A percentile compares a stretch with the other conserved stretches of the same genome.
These are phyloP conservation scores for Parus major DNA, from an alignment of 2,113 vertebrate genomes.

Conservation along the genomic window DNA sequence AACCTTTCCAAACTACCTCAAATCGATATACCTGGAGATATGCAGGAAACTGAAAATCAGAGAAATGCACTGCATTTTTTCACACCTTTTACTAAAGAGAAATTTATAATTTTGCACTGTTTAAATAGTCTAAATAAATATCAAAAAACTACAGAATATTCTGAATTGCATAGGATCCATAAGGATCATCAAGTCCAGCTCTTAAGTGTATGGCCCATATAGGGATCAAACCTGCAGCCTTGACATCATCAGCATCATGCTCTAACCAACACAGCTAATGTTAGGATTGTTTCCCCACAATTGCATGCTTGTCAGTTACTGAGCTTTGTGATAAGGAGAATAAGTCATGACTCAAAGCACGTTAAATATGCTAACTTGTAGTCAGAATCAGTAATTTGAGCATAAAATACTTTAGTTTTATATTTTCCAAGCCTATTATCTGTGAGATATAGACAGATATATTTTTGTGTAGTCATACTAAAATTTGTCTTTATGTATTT, in stretches of 20 bases:
- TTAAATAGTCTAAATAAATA: background rate
- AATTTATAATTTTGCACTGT: background rate
- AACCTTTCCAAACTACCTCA: background rate
- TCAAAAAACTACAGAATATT: background rate
- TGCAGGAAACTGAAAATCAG: background rate
- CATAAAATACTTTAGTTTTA: background rate
- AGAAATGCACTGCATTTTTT: background rate
- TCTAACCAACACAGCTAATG: background rate
- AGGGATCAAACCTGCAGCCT: background rate
- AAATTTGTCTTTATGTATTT: background rate
- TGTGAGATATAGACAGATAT: background rate
- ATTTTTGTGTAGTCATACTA: background rate
- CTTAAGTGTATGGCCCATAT: background rate
- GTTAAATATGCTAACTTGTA: background rate
- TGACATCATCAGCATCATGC: background rate
- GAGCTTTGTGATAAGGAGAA: background rate
- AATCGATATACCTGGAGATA: background rate
- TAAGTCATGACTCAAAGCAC: background rate
- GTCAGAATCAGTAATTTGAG: background rate
- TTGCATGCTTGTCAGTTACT: background rate
- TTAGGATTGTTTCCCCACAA: background rate
- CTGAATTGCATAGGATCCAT: accelerated
- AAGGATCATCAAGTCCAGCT: background rate
- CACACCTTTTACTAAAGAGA: background rate
- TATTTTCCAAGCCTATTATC: background rate